These are phyloP conservation scores for Falco concolor DNA, from an alignment of 2,797 vertebrate genomes.

Conservation along the genomic window DNA sequence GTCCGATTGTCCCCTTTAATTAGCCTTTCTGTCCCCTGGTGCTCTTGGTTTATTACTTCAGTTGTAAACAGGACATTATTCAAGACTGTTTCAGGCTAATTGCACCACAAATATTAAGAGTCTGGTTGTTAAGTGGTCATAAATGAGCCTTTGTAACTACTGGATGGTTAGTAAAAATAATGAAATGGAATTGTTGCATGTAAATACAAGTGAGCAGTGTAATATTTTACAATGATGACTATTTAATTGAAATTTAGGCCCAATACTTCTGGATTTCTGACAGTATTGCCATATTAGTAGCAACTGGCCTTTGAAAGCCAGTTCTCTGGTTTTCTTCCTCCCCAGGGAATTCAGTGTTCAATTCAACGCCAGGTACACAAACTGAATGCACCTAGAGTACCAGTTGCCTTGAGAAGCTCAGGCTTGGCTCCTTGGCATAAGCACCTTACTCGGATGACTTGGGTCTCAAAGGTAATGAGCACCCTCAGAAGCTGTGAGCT, in stretches of 20 bases:
- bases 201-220: background rate
- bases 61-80: conserved; percentile 61
- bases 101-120: conserved; percentile 49
- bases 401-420: background rate
- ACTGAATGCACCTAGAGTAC: background rate
- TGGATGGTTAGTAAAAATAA: conserved; percentile 46
- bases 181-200: background rate
- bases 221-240: conserved; percentile 25
- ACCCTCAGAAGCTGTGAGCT: background rate
- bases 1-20: conserved; percentile 48
- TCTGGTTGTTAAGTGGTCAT: conserved; percentile 35
- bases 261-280: background rate
- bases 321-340: background rate
- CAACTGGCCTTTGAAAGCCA: background rate
- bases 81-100: conserved; percentile 38
- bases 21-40: conserved; percentile 38
- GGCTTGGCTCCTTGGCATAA: background rate
- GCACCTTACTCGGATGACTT: background rate
- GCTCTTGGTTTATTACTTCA: conserved; percentile 39
- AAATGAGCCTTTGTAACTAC: conserved; percentile 49
- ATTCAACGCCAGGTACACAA: background rate
- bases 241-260: conserved; percentile 20
- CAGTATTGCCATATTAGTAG: background rate
- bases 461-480: background rate
- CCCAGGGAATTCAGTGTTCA: background rate